These are phyloP conservation scores for Syngnathus typhle DNA, from an alignment of 2,113 vertebrate genomes.

Conservation along the genomic window DNA sequence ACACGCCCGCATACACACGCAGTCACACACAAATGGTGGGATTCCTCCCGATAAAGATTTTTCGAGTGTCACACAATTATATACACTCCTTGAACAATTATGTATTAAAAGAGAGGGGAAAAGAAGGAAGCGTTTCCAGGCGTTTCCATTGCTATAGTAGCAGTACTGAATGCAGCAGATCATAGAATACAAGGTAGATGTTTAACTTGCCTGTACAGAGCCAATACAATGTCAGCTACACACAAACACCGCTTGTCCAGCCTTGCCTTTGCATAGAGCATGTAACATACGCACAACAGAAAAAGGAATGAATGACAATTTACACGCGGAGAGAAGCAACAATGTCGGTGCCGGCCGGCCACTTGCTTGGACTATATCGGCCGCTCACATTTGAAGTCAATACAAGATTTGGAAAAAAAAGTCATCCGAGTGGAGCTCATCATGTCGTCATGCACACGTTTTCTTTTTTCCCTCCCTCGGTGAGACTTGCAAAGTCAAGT, in stretches of 20 bases:
- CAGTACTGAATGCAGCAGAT: slow-evolving; percentile 52
- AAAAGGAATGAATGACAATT: slow-evolving; percentile 18
- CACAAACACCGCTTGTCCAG: neutral
- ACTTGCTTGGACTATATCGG: slow-evolving; percentile 51
- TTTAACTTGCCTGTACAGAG: slow-evolving; percentile 42
- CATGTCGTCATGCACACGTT: neutral
- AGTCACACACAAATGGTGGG: neutral
- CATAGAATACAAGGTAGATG: slow-evolving; percentile 47
- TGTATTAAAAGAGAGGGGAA: slow-evolving; percentile 30
- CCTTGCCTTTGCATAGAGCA: slow-evolving; percentile 66
- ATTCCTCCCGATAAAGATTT: slow-evolving; percentile 19
- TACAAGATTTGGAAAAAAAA: slow-evolving; percentile 18
- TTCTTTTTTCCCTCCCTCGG: slow-evolving; percentile 20
- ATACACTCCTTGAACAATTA: slow-evolving; percentile 15
- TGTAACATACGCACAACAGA: slow-evolving; percentile 58
- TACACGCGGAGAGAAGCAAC: slow-evolving; percentile 48
- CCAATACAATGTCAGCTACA: slow-evolving; percentile 29
- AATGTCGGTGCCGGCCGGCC: slow-evolving; percentile 40
- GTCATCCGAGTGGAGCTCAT: slow-evolving; percentile 2
- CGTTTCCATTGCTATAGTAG: slow-evolving; percentile 20
- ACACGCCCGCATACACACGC: slow-evolving; percentile 3
- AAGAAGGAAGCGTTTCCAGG: slow-evolving; percentile 33
- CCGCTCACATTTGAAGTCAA: slow-evolving; percentile 47
- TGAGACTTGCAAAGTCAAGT: slow-evolving; percentile 60
- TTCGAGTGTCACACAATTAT: slow-evolving; percentile 8